Percentiles rank a stretch among this genome's conserved stretches.
phyloP scores from a whole-genome alignment of 2,797 vertebrate species.

The Cottoperca gobio region DNA sequence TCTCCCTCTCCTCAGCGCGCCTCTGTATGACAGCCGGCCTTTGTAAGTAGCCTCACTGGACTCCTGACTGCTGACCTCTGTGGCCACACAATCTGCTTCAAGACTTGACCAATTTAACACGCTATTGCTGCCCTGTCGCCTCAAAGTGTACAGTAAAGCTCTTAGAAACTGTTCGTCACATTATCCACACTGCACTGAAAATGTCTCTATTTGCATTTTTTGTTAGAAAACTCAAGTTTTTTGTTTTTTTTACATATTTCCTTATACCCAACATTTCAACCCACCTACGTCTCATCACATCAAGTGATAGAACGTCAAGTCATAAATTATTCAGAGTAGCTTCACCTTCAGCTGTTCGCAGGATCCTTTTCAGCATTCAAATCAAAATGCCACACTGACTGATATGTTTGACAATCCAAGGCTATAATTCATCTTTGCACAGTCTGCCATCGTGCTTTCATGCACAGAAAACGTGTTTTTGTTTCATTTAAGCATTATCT shows the following conservation, averaged over 20 bases:
- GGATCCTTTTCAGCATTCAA: conserved; percentile 52
- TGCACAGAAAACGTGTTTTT: conserved; percentile 43
- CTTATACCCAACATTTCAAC: conserved; percentile 13
- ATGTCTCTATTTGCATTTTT: neutral
- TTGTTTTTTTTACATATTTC: conserved; percentile 27
- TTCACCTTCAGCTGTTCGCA: conserved; percentile 52
- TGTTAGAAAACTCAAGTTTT: neutral
- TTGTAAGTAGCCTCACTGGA: conserved; percentile 66
- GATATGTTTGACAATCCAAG: conserved; percentile 54
- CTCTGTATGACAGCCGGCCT: conserved; percentile 74
- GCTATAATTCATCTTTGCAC: conserved; percentile 52
- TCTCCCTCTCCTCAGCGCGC: conserved; percentile 57
- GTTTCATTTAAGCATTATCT: conserved; percentile 38
- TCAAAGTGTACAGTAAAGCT: conserved; percentile 33
- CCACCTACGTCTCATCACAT: conserved; percentile 30
- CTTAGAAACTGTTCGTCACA: conserved; percentile 24
- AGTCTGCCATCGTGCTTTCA: conserved; percentile 18
- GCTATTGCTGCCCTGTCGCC: conserved; percentile 37
- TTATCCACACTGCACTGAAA: neutral
- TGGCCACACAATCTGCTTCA: conserved; percentile 49
- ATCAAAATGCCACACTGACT: conserved; percentile 56
- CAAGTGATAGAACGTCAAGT: conserved; percentile 39
- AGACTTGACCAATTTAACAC: conserved; percentile 67
- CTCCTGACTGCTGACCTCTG: conserved; percentile 65
- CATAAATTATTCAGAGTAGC: conserved; percentile 40